A percentile compares a stretch with the other conserved stretches of the same genome.
Conservation (phyloP, 2,113 vertebrate genomes). For the Entosphenus tridentatus region DNA sequence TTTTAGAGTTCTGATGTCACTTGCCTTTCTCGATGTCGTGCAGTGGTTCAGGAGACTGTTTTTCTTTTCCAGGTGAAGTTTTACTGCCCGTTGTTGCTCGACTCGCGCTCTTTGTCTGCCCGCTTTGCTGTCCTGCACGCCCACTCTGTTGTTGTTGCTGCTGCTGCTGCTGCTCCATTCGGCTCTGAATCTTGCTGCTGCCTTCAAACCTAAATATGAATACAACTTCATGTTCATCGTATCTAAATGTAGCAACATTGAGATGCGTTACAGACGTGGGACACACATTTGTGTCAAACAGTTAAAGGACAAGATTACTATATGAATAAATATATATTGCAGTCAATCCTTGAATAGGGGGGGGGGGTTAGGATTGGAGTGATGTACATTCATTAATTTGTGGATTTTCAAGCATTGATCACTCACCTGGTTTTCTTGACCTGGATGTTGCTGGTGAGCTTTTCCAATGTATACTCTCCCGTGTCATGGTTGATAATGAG, state of each 20-base stretch:
- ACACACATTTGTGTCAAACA: not conserved
- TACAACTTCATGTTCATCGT: not conserved
- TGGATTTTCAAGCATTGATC: not conserved
- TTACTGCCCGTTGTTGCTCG: slow-evolving; percentile 61
- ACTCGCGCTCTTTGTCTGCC: slow-evolving; percentile 57
- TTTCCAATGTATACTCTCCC: slow-evolving; percentile 78
- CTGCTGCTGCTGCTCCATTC: slow-evolving; percentile 74
- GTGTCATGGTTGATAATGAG: slow-evolving; percentile 97
- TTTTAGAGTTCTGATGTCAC: too few species aligned
- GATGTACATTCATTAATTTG: not conserved
- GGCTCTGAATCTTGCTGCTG: slow-evolving; percentile 91
- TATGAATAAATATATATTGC: too few species aligned
- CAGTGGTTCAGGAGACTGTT: slow-evolving; percentile 81
- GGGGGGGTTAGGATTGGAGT: too few species aligned
- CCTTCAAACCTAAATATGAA: slow-evolving; percentile 56
- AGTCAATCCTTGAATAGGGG: too few species aligned
- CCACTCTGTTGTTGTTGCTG: slow-evolving; percentile 35
- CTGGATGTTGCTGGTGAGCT: slow-evolving; percentile 92
- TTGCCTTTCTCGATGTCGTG: slow-evolving; percentile 96
- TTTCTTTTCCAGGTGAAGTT: slow-evolving; percentile 73
- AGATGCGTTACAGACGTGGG: not conserved
- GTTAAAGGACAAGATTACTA: slow-evolving; percentile 8
- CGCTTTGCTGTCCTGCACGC: too few species aligned
- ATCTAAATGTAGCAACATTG: not conserved
- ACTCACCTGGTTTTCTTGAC: slow-evolving; percentile 94